Evolutionary conservation across 2,888 invertebrate species (phyloP).

Genomic region (Drosophila nr. medialis): DNA sequence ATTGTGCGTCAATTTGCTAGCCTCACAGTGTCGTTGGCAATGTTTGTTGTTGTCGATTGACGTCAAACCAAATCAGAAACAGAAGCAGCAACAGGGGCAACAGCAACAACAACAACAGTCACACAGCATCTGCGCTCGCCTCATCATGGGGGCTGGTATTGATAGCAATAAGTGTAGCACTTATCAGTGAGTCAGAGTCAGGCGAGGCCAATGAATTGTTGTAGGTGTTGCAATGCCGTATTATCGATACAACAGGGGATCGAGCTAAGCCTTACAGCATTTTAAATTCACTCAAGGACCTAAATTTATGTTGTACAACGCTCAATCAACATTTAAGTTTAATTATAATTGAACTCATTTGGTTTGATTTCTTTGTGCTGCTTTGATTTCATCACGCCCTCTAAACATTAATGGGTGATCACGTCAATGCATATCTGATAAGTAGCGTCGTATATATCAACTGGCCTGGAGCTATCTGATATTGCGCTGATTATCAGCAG

Average conservation of each 20-base stretch:
- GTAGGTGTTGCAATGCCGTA: slow-evolving; percentile 54
- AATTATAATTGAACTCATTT: background rate
- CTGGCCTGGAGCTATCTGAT: slow-evolving; percentile 39
- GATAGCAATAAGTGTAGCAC: slow-evolving; percentile 43
- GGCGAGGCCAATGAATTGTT: slow-evolving; percentile 47
- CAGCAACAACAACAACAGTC: slow-evolving; percentile 6
- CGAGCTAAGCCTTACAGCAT: background rate
- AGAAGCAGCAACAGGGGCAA: slow-evolving; percentile 37
- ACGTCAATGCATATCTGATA: slow-evolving; percentile 11
- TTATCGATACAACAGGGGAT: slow-evolving; percentile 1
- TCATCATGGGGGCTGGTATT: slow-evolving; percentile 61
- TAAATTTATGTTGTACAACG: background rate
- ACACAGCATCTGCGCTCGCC: slow-evolving; percentile 29
- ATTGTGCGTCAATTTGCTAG: slow-evolving; percentile 74
- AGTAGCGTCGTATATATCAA: slow-evolving; percentile 41
- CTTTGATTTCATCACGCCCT: slow-evolving; percentile 7
- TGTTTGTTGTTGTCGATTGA: slow-evolving; percentile 72
- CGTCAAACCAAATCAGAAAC: slow-evolving; percentile 69
- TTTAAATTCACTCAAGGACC: background rate
- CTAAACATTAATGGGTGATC: slow-evolving; percentile 8
- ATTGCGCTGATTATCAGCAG: slow-evolving; percentile 54
- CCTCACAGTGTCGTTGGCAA: slow-evolving; percentile 73
- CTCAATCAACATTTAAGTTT: background rate
- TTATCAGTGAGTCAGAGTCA: slow-evolving; percentile 57
- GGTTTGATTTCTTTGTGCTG: background rate